Evolutionary conservation across 1,140 invertebrate genomes (phyloP).

Genomic region (Formica exsecta): DNA sequence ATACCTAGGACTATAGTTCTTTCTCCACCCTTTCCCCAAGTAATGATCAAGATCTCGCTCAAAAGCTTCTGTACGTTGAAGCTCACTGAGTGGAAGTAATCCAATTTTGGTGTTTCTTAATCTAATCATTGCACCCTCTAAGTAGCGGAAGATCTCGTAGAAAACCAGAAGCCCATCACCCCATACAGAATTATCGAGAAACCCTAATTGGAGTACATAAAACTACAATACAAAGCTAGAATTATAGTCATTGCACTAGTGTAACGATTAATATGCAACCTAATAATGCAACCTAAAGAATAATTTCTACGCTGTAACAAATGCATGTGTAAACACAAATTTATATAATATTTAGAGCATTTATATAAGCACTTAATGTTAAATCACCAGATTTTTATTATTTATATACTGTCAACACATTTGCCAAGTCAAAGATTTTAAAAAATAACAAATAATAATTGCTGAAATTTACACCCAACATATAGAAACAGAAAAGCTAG

Average conservation of each 20-base stretch:
- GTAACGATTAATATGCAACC: background rate
- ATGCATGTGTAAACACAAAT: background rate
- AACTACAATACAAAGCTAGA: background rate
- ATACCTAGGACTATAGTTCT: slow-evolving; percentile 87
- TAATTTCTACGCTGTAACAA: background rate
- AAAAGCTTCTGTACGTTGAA: slow-evolving; percentile 90
- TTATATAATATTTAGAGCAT: background rate
- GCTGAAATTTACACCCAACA: background rate
- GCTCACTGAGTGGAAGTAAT: slow-evolving; percentile 86
- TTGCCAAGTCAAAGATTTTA: background rate
- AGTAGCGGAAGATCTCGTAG: slow-evolving; percentile 92
- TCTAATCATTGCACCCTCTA: slow-evolving; percentile 89
- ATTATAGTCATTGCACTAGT: background rate
- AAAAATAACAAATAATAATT: background rate
- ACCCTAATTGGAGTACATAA: slow-evolving; percentile 85
- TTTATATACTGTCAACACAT: background rate
- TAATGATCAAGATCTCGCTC: slow-evolving; percentile 91
- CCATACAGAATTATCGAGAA: slow-evolving; percentile 92
- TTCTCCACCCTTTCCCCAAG: slow-evolving; percentile 90
- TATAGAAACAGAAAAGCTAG: background rate
- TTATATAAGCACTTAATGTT: background rate
- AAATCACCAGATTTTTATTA: background rate
- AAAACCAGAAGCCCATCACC: slow-evolving; percentile 93
- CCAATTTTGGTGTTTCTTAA: slow-evolving; percentile 85
- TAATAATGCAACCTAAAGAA: background rate